Conservation (phyloP, 2,888 invertebrate genomes). For the Seira ritae region DNA sequence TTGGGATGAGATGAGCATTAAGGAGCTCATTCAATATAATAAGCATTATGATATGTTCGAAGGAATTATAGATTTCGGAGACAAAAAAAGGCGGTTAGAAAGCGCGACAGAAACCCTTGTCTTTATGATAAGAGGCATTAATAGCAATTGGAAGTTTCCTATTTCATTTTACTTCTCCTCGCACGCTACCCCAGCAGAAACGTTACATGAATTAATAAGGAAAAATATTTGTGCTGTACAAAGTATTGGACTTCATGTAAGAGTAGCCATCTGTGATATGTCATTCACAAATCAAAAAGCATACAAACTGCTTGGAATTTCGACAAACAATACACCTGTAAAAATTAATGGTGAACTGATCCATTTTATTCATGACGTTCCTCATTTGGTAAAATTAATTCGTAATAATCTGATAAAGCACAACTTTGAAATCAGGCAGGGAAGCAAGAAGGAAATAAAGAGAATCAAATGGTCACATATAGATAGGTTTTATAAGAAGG, state of each 20-base stretch:
- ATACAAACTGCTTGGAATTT: not conserved
- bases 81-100: not conserved
- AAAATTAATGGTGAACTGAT: not conserved
- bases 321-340: not conserved
- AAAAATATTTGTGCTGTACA: not conserved
- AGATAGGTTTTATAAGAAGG: slow-evolving; percentile 12
- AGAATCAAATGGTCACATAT: slow-evolving; percentile 8
- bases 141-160: slow-evolving; percentile 32
- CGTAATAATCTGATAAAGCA: slow-evolving; percentile 37
- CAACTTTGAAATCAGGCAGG: slow-evolving; percentile 13
- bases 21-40: slow-evolving; percentile 34
- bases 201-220: not conserved
- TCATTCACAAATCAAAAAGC: slow-evolving; percentile 28
- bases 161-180: slow-evolving; percentile 31
- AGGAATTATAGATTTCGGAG: slow-evolving; percentile 43
- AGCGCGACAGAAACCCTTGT: slow-evolving; percentile 32
- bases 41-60: slow-evolving; percentile 25
- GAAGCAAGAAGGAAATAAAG: not conserved
- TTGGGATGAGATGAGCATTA: slow-evolving; percentile 54
- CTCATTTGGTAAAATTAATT: slow-evolving; percentile 39
- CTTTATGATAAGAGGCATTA: slow-evolving; percentile 37
- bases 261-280: slow-evolving; percentile 27
- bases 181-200: not conserved
- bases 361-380: slow-evolving; percentile 35
- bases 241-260: not conserved